A percentile compares a stretch with the other conserved stretches of the same genome.
Conservation (phyloP, 2,113 vertebrate genomes). For the Grus americana region DNA sequence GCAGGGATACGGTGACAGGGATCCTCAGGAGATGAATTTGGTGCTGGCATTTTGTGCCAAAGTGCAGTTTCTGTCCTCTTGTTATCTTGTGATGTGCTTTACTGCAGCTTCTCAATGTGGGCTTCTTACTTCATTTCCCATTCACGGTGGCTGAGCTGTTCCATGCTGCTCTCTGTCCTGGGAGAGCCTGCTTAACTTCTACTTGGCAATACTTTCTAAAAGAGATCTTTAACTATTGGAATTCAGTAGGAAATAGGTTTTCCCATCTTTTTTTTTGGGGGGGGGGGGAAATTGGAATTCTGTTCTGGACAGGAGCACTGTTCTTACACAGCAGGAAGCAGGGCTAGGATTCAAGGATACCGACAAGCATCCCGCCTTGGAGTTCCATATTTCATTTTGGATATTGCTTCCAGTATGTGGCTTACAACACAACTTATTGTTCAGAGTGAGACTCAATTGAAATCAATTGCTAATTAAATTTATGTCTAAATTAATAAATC, state of each 20-base stretch:
- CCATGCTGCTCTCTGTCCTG: neutral
- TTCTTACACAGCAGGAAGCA: neutral
- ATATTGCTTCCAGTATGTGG: slow-evolving; percentile 4
- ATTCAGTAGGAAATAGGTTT: neutral
- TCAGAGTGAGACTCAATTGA: slow-evolving; percentile 64
- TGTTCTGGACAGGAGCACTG: neutral
- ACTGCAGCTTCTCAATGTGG: neutral
- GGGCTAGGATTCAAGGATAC: neutral
- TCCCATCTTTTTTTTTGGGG: accelerated
- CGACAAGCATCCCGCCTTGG: neutral
- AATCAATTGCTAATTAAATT: slow-evolving; percentile 79
- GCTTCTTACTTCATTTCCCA: neutral
- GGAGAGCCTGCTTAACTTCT: neutral
- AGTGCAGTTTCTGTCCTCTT: neutral
- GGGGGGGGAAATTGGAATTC: neutral
- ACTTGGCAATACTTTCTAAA: neutral
- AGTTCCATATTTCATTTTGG: slow-evolving; percentile 8
- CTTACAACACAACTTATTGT: slow-evolving; percentile 63
- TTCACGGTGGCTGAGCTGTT: neutral
- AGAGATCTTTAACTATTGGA: neutral
- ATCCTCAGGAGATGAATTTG: neutral
- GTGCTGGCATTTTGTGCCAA: neutral
- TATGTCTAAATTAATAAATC: slow-evolving; percentile 79
- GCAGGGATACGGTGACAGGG: neutral
- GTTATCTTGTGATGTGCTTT: neutral